phyloP scores from a whole-genome alignment of 1,140 invertebrate species.

The Bactericera cockerelli region DNA sequence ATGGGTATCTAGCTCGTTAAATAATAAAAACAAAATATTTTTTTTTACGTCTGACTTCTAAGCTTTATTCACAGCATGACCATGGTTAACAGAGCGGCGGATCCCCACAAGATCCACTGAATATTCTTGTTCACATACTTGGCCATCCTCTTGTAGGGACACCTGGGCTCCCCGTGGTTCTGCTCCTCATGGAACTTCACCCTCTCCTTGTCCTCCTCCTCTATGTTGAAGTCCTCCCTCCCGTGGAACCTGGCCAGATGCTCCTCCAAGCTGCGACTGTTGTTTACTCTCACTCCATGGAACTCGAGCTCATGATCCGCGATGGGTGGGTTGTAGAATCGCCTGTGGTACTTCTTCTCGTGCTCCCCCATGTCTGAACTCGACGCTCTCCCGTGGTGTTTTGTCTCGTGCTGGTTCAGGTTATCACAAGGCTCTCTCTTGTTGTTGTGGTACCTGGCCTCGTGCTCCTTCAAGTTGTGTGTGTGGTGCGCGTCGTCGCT shows the following conservation, averaged over 20 bases:
- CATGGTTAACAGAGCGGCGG: too few relatives aligned
- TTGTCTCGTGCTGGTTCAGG: neutral
- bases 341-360: neutral
- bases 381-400: neutral
- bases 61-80: too few relatives aligned
- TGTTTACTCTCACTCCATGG: neutral
- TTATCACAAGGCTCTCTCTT: neutral
- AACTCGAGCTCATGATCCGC: neutral
- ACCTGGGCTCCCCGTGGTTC: neutral
- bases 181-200: neutral
- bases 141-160: neutral
- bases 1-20: too few relatives aligned
- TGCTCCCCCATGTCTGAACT: neutral
- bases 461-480: neutral
- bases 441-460: neutral
- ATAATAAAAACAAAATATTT: too few relatives aligned
- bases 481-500: neutral
- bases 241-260: neutral
- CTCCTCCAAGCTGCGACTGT: neutral
- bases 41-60: too few relatives aligned
- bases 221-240: neutral
- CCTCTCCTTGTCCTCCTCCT: neutral
- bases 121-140: neutral
- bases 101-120: neutral
- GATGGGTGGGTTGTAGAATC: neutral